Evolutionary conservation across 2,797 vertebrate genomes (phyloP), one percentile per base, ranked within the genome.

Genomic region (Loriculus beryllinus): DNA sequence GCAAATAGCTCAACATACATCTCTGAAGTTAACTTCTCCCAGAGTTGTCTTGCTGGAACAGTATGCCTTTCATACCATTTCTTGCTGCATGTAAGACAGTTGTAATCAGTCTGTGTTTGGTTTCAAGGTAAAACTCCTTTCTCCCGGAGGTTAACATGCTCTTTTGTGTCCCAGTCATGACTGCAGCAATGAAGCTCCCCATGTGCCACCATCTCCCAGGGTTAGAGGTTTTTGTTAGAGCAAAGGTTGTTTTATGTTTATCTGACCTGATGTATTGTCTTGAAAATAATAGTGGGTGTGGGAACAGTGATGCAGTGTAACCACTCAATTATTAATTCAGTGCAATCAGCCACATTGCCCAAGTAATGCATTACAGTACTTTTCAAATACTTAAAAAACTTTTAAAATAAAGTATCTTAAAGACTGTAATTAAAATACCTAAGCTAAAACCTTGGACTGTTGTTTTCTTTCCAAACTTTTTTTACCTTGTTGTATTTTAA

Each of bases 371-470:
- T 8, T 43, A 15, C 7, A 33, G 28, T 35, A 19, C 51, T 64
- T 85, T 33, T 49, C 40, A 82, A 87, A 33, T 74, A 57, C 8
- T 67, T 84, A 4, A n/a, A 71, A 35, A 43, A 42, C 19, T 49
- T 94, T 40, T 45, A 0, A 82, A 82, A 90, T 79, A 40, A 48
- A 74, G 49, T 7, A 35, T 60, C 19, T 45, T 82, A 31, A 49
- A 49, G 43, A 47, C n/a, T 20, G 29, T 9, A 6, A 93, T 91
- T 91, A 95, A 96, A 95, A 80, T 35, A 67, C 37, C 21, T 65
- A 47, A 67, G 28, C 14, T 88, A 39, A 85, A 87, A 20, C 21
- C 23, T 39, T 37, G 29, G 84, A 45, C 29, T 82, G 17, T 7
- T 83, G 42, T 82, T 74, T 89, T 70, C 26, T 77, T 92, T 82